Evolutionary conservation across 2,113 vertebrate genomes (phyloP).

Genomic region (Tinamus guttatus): DNA sequence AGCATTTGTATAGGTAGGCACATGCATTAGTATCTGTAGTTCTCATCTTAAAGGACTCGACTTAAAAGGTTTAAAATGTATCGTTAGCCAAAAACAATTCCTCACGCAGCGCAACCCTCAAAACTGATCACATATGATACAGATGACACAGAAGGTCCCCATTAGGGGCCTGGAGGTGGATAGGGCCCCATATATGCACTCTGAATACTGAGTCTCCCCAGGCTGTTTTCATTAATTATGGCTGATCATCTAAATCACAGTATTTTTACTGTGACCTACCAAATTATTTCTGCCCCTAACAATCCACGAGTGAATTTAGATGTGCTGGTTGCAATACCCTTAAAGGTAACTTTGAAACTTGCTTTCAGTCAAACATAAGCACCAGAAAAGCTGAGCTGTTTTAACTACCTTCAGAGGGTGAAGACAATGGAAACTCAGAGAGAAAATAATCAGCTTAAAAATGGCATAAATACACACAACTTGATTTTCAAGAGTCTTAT

Average conservation of each 20-base stretch:
- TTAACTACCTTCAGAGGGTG: not conserved
- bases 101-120: not conserved
- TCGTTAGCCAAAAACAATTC: not conserved
- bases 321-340: not conserved
- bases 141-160: not conserved
- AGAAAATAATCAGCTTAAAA: not conserved
- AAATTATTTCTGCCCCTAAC: slow-evolving; percentile 25
- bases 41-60: not conserved
- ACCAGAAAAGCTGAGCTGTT: not conserved
- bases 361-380: not conserved
- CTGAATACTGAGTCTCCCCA: not conserved
- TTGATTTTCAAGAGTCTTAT: not conserved
- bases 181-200: not conserved
- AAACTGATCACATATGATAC: not conserved
- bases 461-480: not conserved
- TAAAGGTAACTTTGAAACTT: not conserved
- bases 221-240: not conserved
- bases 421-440: not conserved
- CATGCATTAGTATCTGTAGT: not conserved
- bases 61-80: not conserved
- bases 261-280: not conserved
- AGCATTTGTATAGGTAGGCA: not conserved
- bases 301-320: not conserved
- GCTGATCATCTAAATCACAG: slow-evolving; percentile 11
- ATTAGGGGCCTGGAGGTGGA: not conserved